A percentile compares a stretch with the other conserved stretches of the same genome.
These are phyloP conservation scores for Crossaster papposus DNA, from an alignment of 53 echinoderm and acorn worm genomes.

Conservation along the genomic window DNA sequence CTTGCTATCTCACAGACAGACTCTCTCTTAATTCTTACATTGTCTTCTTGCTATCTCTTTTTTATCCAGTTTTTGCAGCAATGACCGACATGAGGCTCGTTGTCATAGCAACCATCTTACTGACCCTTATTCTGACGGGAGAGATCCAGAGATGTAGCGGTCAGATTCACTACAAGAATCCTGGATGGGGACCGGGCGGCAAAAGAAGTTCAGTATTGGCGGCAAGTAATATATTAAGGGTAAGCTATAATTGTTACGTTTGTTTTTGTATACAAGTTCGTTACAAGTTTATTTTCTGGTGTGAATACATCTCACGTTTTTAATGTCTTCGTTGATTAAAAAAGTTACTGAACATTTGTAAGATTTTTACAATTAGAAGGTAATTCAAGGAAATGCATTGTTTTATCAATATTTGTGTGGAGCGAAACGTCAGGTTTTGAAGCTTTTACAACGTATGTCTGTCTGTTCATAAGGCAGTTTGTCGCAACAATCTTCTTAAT, in stretches of 20 bases:
- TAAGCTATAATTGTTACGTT: not conserved
- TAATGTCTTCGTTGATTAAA: too few species aligned
- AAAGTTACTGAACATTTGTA: too few species aligned
- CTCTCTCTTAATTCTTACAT: too few species aligned
- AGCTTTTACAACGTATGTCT: too few species aligned
- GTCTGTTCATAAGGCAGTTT: too few species aligned
- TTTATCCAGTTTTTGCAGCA: not conserved
- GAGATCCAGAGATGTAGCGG: conserved; percentile 33
- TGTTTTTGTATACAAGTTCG: not conserved
- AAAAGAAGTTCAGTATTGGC: conserved; percentile 53
- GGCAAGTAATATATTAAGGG: conserved; percentile 36
- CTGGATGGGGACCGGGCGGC: conserved; percentile 55
- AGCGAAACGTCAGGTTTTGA: too few species aligned
- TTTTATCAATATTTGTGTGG: too few species aligned
- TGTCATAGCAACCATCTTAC: conserved; percentile 12
- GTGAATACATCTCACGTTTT: too few species aligned
- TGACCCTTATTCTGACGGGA: conserved; percentile 21
- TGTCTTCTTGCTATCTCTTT: not conserved
- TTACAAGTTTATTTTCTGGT: not conserved
- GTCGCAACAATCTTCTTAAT: too few species aligned
- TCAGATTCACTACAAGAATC: conserved; percentile 49
- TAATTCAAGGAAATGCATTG: too few species aligned
- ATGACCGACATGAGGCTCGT: conserved; percentile 47
- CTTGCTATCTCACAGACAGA: not conserved
- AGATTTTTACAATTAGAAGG: too few species aligned